These are phyloP conservation scores for Numenius arquata DNA, from an alignment of 2,113 vertebrate species.

Conservation along the genomic window DNA sequence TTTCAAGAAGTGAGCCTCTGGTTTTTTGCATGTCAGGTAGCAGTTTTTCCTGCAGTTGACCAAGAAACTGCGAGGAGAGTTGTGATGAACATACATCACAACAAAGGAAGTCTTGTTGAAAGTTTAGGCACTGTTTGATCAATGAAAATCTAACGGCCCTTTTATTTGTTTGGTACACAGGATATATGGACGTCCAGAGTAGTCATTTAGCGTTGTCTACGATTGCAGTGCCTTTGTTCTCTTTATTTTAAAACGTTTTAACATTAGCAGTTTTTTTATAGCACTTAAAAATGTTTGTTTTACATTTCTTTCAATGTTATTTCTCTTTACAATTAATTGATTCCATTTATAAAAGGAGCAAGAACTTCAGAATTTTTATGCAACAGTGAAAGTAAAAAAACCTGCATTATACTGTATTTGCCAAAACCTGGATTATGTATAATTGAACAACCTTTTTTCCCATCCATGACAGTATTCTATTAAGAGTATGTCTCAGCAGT, in stretches of 20 bases:
- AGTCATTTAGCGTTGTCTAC: neutral
- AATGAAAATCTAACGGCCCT: neutral
- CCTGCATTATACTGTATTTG: neutral
- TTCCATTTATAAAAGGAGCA: neutral
- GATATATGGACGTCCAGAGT: neutral
- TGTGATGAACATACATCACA: neutral
- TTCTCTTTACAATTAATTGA: neutral
- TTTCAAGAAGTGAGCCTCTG: neutral
- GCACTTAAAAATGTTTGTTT: neutral
- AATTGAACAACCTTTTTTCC: neutral
- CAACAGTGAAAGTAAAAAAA: neutral
- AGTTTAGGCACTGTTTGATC: neutral
- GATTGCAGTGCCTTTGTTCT: neutral
- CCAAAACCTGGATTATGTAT: neutral
- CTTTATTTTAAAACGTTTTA: neutral
- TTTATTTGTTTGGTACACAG: neutral
- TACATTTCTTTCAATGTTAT: neutral
- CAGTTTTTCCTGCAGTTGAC: neutral
- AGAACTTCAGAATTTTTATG: neutral
- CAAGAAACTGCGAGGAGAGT: neutral
- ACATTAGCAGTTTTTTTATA: neutral
- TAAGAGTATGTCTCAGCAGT: neutral
- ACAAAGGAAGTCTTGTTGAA: neutral
- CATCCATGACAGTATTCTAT: neutral
- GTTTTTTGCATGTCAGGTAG: neutral